Conservation (phyloP, 2,113 vertebrate species). For the Chrysochloris asiatica region DNA sequence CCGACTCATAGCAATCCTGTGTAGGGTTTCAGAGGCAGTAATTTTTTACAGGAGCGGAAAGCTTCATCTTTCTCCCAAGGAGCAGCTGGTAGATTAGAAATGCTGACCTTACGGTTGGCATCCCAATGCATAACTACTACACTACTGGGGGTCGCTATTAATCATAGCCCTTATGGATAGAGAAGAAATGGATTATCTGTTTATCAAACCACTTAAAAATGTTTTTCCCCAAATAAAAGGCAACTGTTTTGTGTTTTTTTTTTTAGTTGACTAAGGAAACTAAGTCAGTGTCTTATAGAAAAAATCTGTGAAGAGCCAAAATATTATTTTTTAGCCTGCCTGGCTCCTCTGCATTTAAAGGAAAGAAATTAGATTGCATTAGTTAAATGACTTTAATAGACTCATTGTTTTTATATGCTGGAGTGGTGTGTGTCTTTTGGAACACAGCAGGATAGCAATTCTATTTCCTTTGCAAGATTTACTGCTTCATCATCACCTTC, state of each 20-base stretch:
- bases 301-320: background rate
- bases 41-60: too few relatives aligned
- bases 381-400: constrained; percentile 21
- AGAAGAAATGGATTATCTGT: background rate
- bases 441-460: background rate
- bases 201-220: background rate
- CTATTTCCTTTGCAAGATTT: background rate
- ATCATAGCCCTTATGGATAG: too few relatives aligned
- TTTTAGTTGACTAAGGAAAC: background rate
- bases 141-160: too few relatives aligned
- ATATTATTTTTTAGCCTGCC: background rate
- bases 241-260: background rate
- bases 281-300: background rate
- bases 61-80: too few relatives aligned
- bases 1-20: too few relatives aligned
- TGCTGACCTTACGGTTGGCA: too few relatives aligned
- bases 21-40: too few relatives aligned
- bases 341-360: background rate
- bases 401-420: background rate
- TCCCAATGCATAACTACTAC: too few relatives aligned
- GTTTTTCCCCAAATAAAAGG: constrained; percentile 30
- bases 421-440: background rate
- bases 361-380: background rate
- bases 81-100: too few relatives aligned
- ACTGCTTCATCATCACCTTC: background rate